Evolutionary conservation across 2,113 vertebrate species (phyloP).

Genomic region (Aplodontia rufa): DNA sequence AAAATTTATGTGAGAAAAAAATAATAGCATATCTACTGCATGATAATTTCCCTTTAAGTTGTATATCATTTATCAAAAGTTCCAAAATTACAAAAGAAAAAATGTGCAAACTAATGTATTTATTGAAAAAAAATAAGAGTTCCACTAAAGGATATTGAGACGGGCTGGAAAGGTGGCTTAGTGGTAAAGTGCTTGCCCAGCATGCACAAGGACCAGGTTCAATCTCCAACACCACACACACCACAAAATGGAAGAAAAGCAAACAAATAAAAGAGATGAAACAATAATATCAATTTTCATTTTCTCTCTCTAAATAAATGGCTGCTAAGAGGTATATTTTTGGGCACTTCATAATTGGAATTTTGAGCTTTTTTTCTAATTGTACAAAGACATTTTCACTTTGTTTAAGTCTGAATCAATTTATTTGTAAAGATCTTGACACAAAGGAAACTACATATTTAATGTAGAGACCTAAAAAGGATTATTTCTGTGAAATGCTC

Average conservation of each 20-base stretch:
- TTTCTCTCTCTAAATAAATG: too few species aligned
- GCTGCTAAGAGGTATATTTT: neutral
- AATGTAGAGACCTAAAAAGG: neutral
- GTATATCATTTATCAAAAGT: neutral
- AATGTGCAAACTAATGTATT: neutral
- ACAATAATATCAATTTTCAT: too few species aligned
- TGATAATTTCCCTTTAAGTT: conserved; percentile 11
- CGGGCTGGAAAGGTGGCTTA: too few species aligned
- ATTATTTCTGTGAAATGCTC: neutral
- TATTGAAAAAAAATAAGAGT: neutral
- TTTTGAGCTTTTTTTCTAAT: conserved; percentile 14
- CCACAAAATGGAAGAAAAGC: too few species aligned
- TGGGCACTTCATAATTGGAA: neutral
- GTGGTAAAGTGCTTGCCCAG: too few species aligned
- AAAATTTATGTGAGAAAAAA: neutral
- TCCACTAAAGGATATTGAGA: neutral
- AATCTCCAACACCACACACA: too few species aligned
- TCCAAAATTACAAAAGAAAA: neutral
- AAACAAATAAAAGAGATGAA: too few species aligned
- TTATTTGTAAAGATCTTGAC: neutral
- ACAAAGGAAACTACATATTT: neutral
- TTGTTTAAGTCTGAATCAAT: neutral
- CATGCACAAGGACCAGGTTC: too few species aligned
- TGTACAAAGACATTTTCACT: neutral
- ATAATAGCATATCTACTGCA: neutral